Evolutionary conservation across 1,140 invertebrate genomes (phyloP).

Genomic region (Holcopasites calliopsidis): DNA sequence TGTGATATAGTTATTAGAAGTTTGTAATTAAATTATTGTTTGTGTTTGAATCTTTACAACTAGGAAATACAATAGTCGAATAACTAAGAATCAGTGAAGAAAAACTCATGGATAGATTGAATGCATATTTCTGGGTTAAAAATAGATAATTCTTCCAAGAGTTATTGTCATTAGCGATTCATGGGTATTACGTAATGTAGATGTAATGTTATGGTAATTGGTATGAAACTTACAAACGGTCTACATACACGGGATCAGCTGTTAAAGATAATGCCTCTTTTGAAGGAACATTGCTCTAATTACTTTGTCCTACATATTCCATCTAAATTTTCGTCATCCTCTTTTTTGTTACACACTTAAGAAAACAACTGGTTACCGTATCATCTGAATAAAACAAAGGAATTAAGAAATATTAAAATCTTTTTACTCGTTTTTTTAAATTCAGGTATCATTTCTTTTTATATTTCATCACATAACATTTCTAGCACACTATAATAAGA

Average conservation of each 20-base stretch:
- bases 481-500: too few species aligned
- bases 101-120: neutral
- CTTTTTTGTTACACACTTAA: neutral
- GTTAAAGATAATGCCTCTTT: neutral
- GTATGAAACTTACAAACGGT: slow-evolving; percentile 1
- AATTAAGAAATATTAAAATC: neutral
- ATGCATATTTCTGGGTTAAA: neutral
- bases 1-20: neutral
- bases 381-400: neutral
- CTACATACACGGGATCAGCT: neutral
- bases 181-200: slow-evolving; percentile 19
- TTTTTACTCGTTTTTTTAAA: neutral
- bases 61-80: too few species aligned
- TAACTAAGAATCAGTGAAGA: neutral
- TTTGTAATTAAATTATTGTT: neutral
- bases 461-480: too few species aligned
- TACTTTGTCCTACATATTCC: neutral
- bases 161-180: neutral
- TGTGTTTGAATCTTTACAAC: too few species aligned
- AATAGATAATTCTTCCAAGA: too few species aligned
- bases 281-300: neutral
- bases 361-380: neutral
- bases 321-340: neutral
- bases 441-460: too few species aligned
- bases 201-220: slow-evolving; percentile 37